Evolutionary conservation across 2,113 vertebrate genomes (phyloP), one percentile per base, ranked within the genome.

Genomic region (Ranitomeya variabilis): DNA sequence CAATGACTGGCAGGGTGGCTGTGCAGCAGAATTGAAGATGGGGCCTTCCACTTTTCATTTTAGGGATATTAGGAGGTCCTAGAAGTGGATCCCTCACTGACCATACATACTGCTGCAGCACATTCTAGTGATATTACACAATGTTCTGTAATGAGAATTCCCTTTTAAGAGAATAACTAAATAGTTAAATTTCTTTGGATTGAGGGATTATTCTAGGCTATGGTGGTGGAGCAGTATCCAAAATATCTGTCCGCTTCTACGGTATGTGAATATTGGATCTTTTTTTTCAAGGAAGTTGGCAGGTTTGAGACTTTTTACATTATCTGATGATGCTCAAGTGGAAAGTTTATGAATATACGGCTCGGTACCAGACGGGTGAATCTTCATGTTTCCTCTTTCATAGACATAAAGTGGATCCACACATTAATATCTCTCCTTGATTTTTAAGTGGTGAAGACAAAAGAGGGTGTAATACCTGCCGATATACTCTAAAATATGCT

Each of bases 361-460:
- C 69, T 59, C 18, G 67, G 89, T 80, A 90, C 83, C 82, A 89
- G 89, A 80, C 90, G 90, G 86, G 86, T 87, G 90, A 90, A 90
- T 91, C 90, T 89, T 81, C 23, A 51, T 1, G 0, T 90, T 52
- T 26, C 85, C 18, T 85, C 5, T 3, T 77, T 51, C 31, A 0
- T 0, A 84, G 81, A 82, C 54, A 79, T n/a, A 66, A 45, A 54
- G 45, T 60, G 81, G 78, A 14, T 66, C 26, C 57, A 45, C 23
- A 51, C 23, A 3, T 79, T 85, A 12, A 14, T 37, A 51, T 60
- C 45, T 66, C 89, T 13, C 54, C 23, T 60, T 80, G 2, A 55
- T 67, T 89, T 86, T 74, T n/a, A 55, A 19, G 6, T 19, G 12
- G 23, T 73, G 16, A 73, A 73, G 15, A 15, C 69, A 37, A 7